A percentile compares a stretch with the other conserved stretches of the same genome.
Conservation (phyloP, 2,888 invertebrate genomes). For the Drosophila macrospina region DNA sequence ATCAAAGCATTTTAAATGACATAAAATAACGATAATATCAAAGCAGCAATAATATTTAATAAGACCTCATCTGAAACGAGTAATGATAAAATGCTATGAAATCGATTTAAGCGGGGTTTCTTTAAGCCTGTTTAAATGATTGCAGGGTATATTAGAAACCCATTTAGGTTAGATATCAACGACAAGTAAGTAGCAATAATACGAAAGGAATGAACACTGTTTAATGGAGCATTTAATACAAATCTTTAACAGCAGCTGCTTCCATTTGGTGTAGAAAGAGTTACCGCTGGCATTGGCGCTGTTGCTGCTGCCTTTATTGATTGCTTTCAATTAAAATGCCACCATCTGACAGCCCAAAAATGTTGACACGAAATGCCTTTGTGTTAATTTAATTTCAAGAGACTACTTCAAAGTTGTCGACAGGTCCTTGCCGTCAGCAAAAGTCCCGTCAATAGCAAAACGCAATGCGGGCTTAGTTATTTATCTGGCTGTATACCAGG, state of each 20-base stretch:
- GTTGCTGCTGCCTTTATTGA: conserved; percentile 52
- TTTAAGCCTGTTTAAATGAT: neutral
- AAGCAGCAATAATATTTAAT: too few species aligned
- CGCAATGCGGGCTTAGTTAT: conserved; percentile 49
- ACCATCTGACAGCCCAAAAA: conserved; percentile 57
- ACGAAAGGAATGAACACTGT: conserved; percentile 3
- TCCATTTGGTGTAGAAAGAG: conserved; percentile 10
- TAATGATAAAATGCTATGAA: neutral
- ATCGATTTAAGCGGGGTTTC: too few species aligned
- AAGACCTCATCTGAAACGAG: neutral
- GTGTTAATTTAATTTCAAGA: conserved; percentile 73
- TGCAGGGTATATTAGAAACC: too few species aligned
- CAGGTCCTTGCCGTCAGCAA: conserved; percentile 53
- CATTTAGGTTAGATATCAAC: neutral
- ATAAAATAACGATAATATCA: neutral
- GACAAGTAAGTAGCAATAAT: neutral
- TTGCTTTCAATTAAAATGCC: conserved; percentile 77
- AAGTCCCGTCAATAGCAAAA: conserved; percentile 41
- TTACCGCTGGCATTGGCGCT: conserved; percentile 17
- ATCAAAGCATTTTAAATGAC: neutral
- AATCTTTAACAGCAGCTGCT: conserved; percentile 15
- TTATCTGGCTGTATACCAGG: conserved; percentile 36
- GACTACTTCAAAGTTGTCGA: conserved; percentile 71
- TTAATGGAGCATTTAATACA: conserved; percentile 8
- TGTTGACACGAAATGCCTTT: conserved; percentile 64